phyloP scores from a whole-genome alignment of 2,797 vertebrate species.

The Allenopithecus nigroviridis region DNA sequence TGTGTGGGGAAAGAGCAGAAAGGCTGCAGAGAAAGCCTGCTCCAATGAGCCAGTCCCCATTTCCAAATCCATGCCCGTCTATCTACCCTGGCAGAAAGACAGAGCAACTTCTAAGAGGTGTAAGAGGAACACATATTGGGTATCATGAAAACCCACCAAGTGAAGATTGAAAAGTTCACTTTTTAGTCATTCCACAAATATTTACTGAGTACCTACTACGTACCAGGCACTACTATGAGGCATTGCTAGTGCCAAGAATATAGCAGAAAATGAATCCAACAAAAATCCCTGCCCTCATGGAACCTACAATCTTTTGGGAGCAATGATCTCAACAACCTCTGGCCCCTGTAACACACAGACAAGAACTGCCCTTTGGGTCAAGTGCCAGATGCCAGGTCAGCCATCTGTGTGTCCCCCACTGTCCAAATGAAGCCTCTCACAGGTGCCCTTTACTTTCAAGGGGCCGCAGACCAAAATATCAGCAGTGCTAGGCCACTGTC shows the following conservation, averaged over 20 bases:
- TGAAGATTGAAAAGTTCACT: background rate
- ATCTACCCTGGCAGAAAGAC: background rate
- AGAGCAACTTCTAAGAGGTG: background rate
- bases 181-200: background rate
- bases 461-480: slow-evolving; percentile 38
- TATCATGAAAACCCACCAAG: background rate
- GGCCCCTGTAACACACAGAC: background rate
- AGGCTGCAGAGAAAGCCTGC: background rate
- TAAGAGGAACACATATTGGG: background rate
- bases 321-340: background rate
- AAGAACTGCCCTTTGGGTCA: background rate
- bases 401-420: background rate
- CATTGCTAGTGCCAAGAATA: background rate
- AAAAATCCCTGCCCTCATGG: background rate
- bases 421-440: background rate
- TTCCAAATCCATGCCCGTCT: background rate
- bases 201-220: background rate
- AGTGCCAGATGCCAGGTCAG: background rate
- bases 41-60: background rate
- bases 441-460: background rate
- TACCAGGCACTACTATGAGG: background rate
- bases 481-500: background rate
- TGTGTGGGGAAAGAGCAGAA: too few relatives aligned
- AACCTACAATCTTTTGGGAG: background rate
- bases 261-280: background rate